phyloP scores from a whole-genome alignment of 2,888 invertebrate species.

The Endotricha flammealis region DNA sequence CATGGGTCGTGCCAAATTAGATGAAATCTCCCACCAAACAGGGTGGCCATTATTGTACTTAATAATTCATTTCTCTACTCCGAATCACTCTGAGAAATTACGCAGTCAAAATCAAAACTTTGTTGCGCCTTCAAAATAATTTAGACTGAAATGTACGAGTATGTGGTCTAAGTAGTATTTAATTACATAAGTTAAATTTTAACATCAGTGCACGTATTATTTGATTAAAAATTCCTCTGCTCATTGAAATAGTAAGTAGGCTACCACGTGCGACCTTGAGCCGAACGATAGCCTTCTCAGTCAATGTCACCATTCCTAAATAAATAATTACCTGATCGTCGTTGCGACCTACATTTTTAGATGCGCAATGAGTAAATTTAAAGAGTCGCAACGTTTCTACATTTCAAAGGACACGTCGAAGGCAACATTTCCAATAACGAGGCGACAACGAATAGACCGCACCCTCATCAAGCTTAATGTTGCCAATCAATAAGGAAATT shows the following conservation, averaged over 20 bases:
- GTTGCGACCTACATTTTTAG: constrained; percentile 3
- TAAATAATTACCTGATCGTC: neutral
- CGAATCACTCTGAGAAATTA: constrained; percentile 15
- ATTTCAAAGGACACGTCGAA: constrained; percentile 15
- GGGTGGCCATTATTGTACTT: constrained; percentile 24
- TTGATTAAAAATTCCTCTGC: constrained; percentile 4
- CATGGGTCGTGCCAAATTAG: constrained; percentile 23
- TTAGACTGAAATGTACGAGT: too few species aligned
- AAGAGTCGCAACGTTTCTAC: constrained; percentile 12
- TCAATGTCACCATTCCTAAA: neutral
- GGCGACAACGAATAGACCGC: constrained; percentile 25
- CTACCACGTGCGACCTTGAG: too few species aligned
- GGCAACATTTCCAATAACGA: constrained; percentile 29
- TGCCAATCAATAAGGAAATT: constrained; percentile 44
- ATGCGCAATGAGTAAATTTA: constrained; percentile 9
- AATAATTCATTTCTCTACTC: constrained; percentile 34
- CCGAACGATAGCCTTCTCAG: constrained; percentile 2
- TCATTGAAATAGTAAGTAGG: too few species aligned
- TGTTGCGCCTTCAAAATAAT: too few species aligned
- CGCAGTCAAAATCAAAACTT: too few species aligned
- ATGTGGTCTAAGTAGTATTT: too few species aligned
- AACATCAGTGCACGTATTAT: too few species aligned
- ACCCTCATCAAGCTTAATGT: constrained; percentile 38
- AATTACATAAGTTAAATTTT: too few species aligned
- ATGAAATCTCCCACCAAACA: constrained; percentile 22